phyloP scores from a whole-genome alignment of 2,797 vertebrate genomes.

The Potorous gilbertii region DNA sequence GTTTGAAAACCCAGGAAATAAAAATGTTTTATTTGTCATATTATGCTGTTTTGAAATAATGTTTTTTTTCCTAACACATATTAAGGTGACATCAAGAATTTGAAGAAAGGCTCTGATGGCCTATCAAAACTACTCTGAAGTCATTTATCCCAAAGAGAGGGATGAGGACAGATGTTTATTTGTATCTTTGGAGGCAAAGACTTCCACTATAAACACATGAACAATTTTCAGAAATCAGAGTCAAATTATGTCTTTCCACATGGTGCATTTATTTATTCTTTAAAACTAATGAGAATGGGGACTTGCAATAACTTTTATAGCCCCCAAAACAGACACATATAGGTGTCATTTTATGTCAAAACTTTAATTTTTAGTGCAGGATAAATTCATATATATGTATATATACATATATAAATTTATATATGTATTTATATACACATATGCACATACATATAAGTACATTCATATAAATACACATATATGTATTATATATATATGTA shows the following conservation, averaged over 20 bases:
- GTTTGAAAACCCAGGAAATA: not conserved
- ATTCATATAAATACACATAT: no score
- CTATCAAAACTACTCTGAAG: not conserved
- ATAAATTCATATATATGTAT: not conserved
- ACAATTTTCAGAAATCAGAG: not conserved
- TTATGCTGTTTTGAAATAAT: not conserved
- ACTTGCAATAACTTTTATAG: constrained; percentile 38
- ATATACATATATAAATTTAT: not conserved
- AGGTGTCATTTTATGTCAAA: not conserved
- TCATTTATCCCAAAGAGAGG: not conserved
- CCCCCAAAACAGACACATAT: not conserved
- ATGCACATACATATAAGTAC: not conserved
- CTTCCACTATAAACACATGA: not conserved
- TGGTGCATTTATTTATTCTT: constrained; percentile 12
- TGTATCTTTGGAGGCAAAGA: not conserved
- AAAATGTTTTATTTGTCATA: not conserved
- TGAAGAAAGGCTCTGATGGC: not conserved
- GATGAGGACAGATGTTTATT: not conserved
- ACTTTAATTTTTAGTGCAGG: not conserved
- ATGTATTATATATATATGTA: no score
- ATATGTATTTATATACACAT: no score
- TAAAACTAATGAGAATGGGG: constrained; percentile 49
- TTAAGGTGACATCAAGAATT: not conserved
- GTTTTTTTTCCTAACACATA: not conserved
- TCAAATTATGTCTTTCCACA: not conserved